Base-by-base conservation (phyloP, 2,888 invertebrate genomes). In the Melinaea menophilus region DNA sequence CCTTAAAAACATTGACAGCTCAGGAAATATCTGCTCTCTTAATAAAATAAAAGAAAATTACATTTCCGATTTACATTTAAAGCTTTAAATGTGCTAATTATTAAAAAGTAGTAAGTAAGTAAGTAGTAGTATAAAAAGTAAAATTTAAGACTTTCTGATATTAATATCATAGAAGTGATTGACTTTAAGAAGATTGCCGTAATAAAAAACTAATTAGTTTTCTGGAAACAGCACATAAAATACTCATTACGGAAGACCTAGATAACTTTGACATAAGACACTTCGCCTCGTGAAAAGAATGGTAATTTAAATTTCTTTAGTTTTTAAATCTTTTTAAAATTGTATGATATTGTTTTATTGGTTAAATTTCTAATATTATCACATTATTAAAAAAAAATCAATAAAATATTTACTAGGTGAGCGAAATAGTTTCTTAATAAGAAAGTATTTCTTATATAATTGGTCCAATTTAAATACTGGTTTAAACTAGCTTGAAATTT, bases 231-330 rank as follows among this genome's bases (percentile, higher is more conserved):
- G 55, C 51, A 54, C 45, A 60, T 22, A 22, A 63, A 63, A 65
- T 62, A 63, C 62, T 65, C 58, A 63, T 65, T 60, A 63, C 55
- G 41, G 12, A 55, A 63, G 63, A 63, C 65, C 58, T 61, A 65
- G 65, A 65, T 65, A 63, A 63, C 62, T 63, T 65, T 60, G 63
- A 65, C 62, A 54, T 55, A 62, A 62, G 59, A 61, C 31, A 12
- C 48, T 37, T 51, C 22, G 45, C 13, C 51, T 51, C 7, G 51
- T 51, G 51, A 51, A 51, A 51, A 31, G n/a, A 51, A 51, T 31
- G 22, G 51, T 31, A 31, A 51, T 22, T 22, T 22, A 22, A 22
- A 22, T 1, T 22, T 22, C 22, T 22, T 22, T 22, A 22, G 22
- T 22, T 22, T 22, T 22, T 22, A 22, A 22, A 22, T 22, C 22